Conservation (phyloP, 2,113 vertebrate genomes). For the Lontra canadensis region DNA sequence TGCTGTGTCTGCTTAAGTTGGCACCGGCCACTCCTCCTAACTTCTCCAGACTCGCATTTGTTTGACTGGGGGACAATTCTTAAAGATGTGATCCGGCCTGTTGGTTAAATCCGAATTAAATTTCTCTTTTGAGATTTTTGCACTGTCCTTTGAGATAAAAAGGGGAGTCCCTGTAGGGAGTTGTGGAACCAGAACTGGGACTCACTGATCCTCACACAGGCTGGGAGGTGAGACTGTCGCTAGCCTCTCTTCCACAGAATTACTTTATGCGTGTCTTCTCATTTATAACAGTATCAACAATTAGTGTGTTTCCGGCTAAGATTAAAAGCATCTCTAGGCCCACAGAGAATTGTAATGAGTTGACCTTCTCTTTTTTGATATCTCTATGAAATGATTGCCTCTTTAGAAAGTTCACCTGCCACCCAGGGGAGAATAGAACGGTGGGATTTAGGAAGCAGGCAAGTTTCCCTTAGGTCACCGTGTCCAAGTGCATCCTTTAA, state of each 20-base stretch:
- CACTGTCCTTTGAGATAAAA: slow-evolving; percentile 28
- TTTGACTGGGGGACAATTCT: background rate
- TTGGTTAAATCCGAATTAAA: slow-evolving; percentile 15
- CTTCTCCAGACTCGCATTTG: slow-evolving; percentile 25
- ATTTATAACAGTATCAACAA: slow-evolving; percentile 22
- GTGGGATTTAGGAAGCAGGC: background rate
- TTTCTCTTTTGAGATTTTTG: slow-evolving; percentile 51
- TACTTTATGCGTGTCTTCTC: background rate
- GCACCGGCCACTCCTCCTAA: slow-evolving; percentile 38
- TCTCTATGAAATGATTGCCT: background rate
- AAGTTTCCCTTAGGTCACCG: background rate
- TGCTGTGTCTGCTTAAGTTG: slow-evolving; percentile 40
- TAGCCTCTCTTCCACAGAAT: slow-evolving; percentile 23
- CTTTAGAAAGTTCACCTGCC: background rate
- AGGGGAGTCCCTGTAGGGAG: background rate
- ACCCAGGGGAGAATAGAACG: background rate
- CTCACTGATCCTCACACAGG: background rate
- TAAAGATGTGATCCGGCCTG: background rate
- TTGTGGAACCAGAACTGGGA: slow-evolving; percentile 7
- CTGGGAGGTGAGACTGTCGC: background rate
- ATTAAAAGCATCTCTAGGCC: background rate
- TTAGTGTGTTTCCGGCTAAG: slow-evolving; percentile 6
- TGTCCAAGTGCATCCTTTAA: slow-evolving; percentile 15
- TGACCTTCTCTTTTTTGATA: slow-evolving; percentile 40
- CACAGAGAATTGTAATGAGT: background rate